phyloP scores from a whole-genome alignment of 2,113 vertebrate species.

The Tupaia chinensis region DNA sequence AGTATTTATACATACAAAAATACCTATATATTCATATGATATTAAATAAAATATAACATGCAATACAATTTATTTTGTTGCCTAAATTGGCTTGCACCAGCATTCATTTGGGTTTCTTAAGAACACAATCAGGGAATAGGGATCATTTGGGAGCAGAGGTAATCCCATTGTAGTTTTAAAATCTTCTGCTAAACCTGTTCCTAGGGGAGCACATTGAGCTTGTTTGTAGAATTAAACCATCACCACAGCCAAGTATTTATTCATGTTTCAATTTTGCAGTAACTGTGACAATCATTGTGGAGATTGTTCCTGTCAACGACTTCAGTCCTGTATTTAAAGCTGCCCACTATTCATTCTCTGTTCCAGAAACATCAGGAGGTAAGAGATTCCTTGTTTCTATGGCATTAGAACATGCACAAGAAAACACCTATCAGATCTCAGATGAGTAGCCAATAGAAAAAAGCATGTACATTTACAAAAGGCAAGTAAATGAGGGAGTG shows the following conservation, averaged over 20 bases:
- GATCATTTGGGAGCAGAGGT: neutral
- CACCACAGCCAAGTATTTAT: neutral
- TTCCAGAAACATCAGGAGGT: slow-evolving; percentile 78
- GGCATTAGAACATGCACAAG: neutral
- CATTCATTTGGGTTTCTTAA: neutral
- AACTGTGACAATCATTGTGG: slow-evolving; percentile 76
- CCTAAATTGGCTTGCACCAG: neutral
- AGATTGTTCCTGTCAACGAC: slow-evolving; percentile 72
- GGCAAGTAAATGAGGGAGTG: rapidly evolving
- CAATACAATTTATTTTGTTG: neutral
- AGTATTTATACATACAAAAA: no score
- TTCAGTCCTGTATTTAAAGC: slow-evolving; percentile 78
- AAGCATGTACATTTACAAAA: neutral
- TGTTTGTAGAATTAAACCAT: neutral
- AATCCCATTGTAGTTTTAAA: neutral
- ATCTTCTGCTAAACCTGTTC: neutral
- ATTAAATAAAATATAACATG: neutral
- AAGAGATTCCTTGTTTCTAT: neutral
- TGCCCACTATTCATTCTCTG: slow-evolving; percentile 63
- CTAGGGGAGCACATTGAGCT: neutral
- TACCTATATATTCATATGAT: neutral
- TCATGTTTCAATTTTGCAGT: slow-evolving; percentile 57
- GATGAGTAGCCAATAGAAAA: neutral
- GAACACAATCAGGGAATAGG: neutral
- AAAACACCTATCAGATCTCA: neutral